Conservation (phyloP, 2,113 vertebrate species). For the Beaufortia kweichowensis region DNA sequence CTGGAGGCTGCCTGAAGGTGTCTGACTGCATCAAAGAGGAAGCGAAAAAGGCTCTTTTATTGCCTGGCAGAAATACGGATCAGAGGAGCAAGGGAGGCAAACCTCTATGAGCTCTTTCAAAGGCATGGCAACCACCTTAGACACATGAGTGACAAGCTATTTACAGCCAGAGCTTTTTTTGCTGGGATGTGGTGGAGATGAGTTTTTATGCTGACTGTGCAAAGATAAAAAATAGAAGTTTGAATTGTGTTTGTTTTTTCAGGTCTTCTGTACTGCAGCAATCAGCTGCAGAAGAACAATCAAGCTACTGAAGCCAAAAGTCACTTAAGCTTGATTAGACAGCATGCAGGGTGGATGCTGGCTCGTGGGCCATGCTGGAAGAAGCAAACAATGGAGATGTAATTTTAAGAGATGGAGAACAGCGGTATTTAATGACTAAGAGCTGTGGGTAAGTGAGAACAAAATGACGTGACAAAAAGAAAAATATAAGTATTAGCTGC, state of each 20-base stretch:
- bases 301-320: neutral
- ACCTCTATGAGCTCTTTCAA: constrained; percentile 50
- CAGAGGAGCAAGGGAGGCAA: constrained; percentile 40
- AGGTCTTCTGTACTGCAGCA: neutral
- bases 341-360: neutral
- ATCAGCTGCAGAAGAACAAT: constrained; percentile 21
- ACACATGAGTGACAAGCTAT: constrained; percentile 26
- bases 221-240: neutral
- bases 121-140: constrained; percentile 28
- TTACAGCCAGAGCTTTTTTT: constrained; percentile 26
- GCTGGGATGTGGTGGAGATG: neutral
- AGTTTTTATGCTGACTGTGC: constrained; percentile 2
- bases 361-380: neutral
- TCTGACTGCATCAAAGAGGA: constrained; percentile 36
- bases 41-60: constrained; percentile 19
- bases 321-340: constrained; percentile 3
- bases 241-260: neutral
- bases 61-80: constrained; percentile 36
- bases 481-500: neutral
- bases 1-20: constrained; percentile 27
- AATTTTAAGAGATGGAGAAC: neutral
- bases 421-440: neutral
- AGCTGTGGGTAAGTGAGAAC: constrained; percentile 13
- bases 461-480: constrained; percentile 17
- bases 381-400: neutral